Evolutionary conservation across 2,888 invertebrate species (phyloP).

Genomic region (Hirtodrosophila alboralis): DNA sequence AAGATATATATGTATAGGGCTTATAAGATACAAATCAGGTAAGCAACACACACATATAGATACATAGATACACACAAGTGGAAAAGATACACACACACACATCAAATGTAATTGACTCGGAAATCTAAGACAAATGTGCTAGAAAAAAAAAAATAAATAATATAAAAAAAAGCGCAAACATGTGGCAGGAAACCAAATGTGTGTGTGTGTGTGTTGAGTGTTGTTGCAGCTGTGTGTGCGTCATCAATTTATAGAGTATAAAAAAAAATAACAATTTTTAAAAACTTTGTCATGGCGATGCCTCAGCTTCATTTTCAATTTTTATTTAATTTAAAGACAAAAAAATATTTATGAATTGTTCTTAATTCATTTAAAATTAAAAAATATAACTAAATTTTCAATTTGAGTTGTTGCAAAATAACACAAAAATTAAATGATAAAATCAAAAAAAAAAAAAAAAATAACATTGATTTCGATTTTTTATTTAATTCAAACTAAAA

Average conservation of each 20-base stretch:
- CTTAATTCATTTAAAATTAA: too few relatives aligned
- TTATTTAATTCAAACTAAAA: too few relatives aligned
- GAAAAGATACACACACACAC: conserved; percentile 26
- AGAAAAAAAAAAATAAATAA: conserved; percentile 30
- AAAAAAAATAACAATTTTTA: too few relatives aligned
- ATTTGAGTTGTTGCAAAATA: too few relatives aligned
- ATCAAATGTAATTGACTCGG: conserved; percentile 75
- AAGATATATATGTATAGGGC: not conserved
- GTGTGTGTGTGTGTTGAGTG: not conserved
- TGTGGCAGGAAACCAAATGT: conserved; percentile 8
- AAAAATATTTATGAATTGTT: too few relatives aligned
- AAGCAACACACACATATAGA: conserved; percentile 2
- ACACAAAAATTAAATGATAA: too few relatives aligned
- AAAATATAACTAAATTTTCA: too few relatives aligned
- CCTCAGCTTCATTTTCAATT: too few relatives aligned
- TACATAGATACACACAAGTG: not conserved
- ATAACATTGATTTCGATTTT: too few relatives aligned
- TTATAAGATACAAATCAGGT: conserved; percentile 20
- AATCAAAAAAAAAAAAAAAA: too few relatives aligned
- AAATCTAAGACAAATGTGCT: conserved; percentile 69
- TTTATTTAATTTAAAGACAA: too few relatives aligned
- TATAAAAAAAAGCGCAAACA: conserved; percentile 1
- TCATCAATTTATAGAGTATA: conserved; percentile 41
- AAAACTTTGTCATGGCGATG: too few relatives aligned
- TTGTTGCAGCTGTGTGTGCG: conserved; percentile 27